phyloP scores from a whole-genome alignment of 2,113 vertebrate species.

The Vicugna pacos region DNA sequence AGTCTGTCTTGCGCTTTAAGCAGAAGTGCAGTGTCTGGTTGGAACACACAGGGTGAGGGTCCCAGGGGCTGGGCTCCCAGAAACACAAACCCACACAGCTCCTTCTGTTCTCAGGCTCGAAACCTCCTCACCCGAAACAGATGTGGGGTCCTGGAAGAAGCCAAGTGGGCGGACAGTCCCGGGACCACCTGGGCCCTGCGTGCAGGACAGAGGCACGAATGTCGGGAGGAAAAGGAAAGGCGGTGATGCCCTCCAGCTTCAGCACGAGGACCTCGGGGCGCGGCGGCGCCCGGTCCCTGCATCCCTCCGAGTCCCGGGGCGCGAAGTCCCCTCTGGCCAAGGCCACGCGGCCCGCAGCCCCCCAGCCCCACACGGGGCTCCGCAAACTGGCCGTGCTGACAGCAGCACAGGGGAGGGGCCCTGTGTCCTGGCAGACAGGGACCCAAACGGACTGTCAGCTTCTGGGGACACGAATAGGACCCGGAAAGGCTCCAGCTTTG shows the following conservation, averaged over 20 bases:
- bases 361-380: too few relatives aligned
- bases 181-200: not conserved
- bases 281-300: not conserved
- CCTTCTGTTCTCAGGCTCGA: not conserved
- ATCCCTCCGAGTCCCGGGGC: not conserved
- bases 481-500: not conserved
- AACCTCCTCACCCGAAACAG: not conserved
- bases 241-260: not conserved
- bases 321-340: too few relatives aligned
- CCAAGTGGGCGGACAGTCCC: too few relatives aligned
- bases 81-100: fast-evolving
- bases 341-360: too few relatives aligned
- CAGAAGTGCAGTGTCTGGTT: not conserved
- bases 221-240: not conserved
- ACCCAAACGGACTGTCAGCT: not conserved
- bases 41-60: not conserved
- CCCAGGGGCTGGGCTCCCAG: not conserved
- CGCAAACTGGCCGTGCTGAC: fast-evolving
- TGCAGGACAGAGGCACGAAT: not conserved
- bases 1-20: not conserved
- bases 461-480: too few relatives aligned
- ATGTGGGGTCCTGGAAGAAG: not conserved
- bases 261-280: too few relatives aligned
- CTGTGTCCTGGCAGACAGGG: fast-evolving
- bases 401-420: not conserved